Evolutionary conservation across 2,888 invertebrate species (phyloP), one percentile per base, ranked within the genome.

Genomic region (Autographa pulchrina): DNA sequence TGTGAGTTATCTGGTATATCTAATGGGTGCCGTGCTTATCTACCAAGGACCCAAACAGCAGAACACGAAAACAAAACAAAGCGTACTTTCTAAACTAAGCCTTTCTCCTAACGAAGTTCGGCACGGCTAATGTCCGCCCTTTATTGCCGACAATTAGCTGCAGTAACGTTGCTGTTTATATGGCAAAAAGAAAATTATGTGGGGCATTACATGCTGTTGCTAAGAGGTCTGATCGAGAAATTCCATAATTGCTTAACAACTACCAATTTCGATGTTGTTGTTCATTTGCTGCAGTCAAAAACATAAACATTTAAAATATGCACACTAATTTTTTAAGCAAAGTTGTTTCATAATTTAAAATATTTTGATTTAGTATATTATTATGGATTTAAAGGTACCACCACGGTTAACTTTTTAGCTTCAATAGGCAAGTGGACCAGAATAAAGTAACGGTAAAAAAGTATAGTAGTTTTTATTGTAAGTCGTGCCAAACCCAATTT

Each of bases 81-180:
- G 90, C 86, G 82, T 82, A 90, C 94, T 94, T 93, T 93, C 93
- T 92, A 93, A 91, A 87, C 88, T 85, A 90, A 91, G 83, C 91
- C 92, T 93, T 93, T 93, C 93, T 90, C 93, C 78, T 83, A 88
- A 89, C 88, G 85, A 91, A 92, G 90, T 91, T 91, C 85, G 89
- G 88, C 86, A 86, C 85, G 87, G 88, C 84, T 89, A 89, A 87
- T 87, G 85, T 86, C 83, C 85, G 90, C 92, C 92, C 92, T 92
- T 92, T 90, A 89, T 90, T 85, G 86, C 84, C 82, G 68, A 86
- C 87, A 90, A 91, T 91, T 91, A 91, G 86, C 85, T 77, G 75
- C 81, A 86, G 81, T 83, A 79, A 83, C 78, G 78, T 70, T 72
- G 78, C 82, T 85, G 81, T 87, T 88, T 86, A 87, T 86, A 86